phyloP scores from a whole-genome alignment of 2,113 vertebrate species.

The Pterophyllum scalare region DNA sequence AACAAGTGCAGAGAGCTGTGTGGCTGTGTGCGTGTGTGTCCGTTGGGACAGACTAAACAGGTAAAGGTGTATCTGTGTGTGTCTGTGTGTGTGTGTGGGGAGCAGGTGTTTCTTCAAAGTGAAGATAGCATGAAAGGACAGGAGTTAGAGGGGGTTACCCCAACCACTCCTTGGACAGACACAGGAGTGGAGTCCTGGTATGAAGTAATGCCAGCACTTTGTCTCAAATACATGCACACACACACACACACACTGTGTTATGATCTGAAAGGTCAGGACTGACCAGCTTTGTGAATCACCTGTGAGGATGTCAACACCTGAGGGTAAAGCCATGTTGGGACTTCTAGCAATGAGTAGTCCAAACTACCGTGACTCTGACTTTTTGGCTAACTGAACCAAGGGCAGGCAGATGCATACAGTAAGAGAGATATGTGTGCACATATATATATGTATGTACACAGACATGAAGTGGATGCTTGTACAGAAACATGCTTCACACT shows the following conservation, averaged over 20 bases:
- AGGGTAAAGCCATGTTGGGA: constrained; percentile 33
- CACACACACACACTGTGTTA: background rate
- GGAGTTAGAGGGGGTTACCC: constrained; percentile 46
- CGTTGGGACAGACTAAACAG: too few species aligned
- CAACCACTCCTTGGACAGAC: constrained; percentile 50
- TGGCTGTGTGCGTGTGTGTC: constrained; percentile 12
- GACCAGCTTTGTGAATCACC: constrained; percentile 27
- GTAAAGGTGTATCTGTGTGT: too few species aligned
- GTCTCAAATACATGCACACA: background rate
- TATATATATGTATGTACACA: background rate
- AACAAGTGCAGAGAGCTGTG: constrained; percentile 28
- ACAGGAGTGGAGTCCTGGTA: constrained; percentile 27
- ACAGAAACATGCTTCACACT: background rate
- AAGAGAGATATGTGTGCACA: background rate
- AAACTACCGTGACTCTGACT: constrained; percentile 4
- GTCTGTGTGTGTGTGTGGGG: background rate
- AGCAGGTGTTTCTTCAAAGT: constrained; percentile 81
- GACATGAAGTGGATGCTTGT: background rate
- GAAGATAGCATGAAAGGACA: constrained; percentile 53
- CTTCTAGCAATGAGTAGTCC: constrained; percentile 5
- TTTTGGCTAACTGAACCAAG: background rate
- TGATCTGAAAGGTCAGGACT: constrained; percentile 60
- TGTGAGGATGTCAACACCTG: constrained; percentile 55
- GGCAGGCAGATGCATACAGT: background rate
- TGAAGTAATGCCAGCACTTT: constrained; percentile 74